phyloP scores from a whole-genome alignment of 1,140 invertebrate species.

The Stegodyphus dumicola region DNA sequence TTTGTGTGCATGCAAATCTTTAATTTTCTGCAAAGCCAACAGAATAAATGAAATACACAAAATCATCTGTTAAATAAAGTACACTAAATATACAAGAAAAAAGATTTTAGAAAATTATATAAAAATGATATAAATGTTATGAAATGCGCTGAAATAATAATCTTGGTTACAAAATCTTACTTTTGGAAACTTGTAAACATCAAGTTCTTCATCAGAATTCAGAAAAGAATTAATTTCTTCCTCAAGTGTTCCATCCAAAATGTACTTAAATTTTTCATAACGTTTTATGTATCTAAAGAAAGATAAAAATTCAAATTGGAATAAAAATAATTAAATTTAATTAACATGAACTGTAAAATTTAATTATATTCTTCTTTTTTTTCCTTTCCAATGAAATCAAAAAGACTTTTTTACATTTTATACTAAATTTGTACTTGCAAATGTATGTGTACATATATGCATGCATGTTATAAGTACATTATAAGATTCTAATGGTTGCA shows the following conservation, averaged over 20 bases:
- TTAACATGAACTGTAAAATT: too few relatives aligned
- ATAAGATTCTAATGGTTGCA: too few relatives aligned
- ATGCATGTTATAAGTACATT: too few relatives aligned
- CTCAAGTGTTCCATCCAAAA: slow-evolving; percentile 40
- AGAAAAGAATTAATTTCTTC: slow-evolving; percentile 29
- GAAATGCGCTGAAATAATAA: neutral
- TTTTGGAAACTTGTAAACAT: slow-evolving; percentile 29
- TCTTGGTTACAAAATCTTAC: neutral
- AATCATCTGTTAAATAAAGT: too few relatives aligned
- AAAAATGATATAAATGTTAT: neutral
- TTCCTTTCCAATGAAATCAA: too few relatives aligned
- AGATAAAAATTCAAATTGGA: too few relatives aligned
- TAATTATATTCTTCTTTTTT: too few relatives aligned
- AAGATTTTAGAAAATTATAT: neutral
- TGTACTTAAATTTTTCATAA: slow-evolving; percentile 45
- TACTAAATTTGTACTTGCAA: too few relatives aligned
- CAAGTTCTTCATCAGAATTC: slow-evolving; percentile 22
- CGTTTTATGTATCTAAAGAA: slow-evolving; percentile 26
- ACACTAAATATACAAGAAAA: too few relatives aligned
- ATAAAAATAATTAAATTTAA: too few relatives aligned
- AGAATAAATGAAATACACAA: neutral
- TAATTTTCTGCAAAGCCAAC: slow-evolving; percentile 43
- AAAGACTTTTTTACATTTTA: too few relatives aligned
- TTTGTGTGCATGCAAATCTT: slow-evolving; percentile 31
- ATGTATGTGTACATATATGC: too few relatives aligned